Evolutionary conservation across 64 coral and sea anemone genomes (phyloP).

Genomic region (Montipora cactus): DNA sequence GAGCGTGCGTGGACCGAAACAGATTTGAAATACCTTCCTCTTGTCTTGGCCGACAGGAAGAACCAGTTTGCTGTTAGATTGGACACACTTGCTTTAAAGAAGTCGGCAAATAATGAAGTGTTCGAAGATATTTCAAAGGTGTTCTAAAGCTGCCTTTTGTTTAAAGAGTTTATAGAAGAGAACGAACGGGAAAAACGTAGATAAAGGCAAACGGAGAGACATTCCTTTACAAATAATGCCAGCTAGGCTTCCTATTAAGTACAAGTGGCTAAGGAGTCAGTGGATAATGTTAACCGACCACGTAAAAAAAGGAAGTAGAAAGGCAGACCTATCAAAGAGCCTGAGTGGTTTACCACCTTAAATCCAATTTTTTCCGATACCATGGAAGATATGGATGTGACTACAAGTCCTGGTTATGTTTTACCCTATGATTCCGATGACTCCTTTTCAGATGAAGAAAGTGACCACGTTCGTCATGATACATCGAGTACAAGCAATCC

Average conservation of each 20-base stretch:
- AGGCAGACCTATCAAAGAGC: constrained; percentile 40
- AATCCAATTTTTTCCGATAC: constrained; percentile 66
- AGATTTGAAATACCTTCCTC: too few species aligned
- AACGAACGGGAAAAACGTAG: constrained; percentile 34
- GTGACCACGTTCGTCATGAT: neutral
- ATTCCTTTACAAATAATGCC: constrained; percentile 12
- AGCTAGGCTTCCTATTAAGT: constrained; percentile 28
- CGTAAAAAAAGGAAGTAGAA: constrained; percentile 36
- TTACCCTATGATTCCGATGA: neutral
- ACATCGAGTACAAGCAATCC: too few species aligned
- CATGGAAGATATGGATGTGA: constrained; percentile 25
- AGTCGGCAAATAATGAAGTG: neutral
- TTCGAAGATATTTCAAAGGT: too few species aligned
- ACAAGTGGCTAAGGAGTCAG: constrained; percentile 39
- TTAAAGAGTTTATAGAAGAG: constrained; percentile 35
- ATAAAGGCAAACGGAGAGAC: constrained; percentile 39
- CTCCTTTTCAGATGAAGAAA: constrained; percentile 39
- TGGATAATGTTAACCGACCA: constrained; percentile 52
- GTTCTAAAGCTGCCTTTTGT: neutral
- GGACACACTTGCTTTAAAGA: too few species aligned
- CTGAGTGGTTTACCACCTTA: constrained; percentile 46
- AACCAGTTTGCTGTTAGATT: too few species aligned
- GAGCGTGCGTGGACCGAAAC: too few species aligned
- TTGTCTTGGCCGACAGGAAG: too few species aligned
- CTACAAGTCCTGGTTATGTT: constrained; percentile 40